These are phyloP conservation scores for Chrysoperla carnea DNA, from an alignment of 1,140 invertebrate genomes.

Conservation along the genomic window DNA sequence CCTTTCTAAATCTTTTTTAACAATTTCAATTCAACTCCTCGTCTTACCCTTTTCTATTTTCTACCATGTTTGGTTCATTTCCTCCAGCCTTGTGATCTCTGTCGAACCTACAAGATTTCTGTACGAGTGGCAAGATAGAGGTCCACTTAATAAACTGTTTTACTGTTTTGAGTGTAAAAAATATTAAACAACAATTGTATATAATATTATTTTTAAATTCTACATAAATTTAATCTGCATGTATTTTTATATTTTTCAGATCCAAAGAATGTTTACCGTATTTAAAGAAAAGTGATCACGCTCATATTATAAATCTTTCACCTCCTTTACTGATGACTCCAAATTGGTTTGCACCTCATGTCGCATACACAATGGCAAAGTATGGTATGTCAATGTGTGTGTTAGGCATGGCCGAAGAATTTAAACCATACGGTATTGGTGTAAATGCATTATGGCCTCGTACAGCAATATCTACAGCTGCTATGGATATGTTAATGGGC, in stretches of 20 bases:
- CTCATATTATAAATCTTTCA: constrained; percentile 91
- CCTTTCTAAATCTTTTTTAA: too few species aligned
- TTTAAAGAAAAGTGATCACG: constrained; percentile 73
- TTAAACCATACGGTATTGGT: constrained; percentile 63
- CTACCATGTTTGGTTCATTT: too few species aligned
- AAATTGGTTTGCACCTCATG: constrained; percentile 83
- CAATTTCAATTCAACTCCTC: too few species aligned
- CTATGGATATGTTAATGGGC: constrained; percentile 87
- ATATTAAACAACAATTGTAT: too few species aligned
- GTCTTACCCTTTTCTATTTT: too few species aligned
- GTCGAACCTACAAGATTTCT: too few species aligned
- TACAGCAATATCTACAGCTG: constrained; percentile 89
- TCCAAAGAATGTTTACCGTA: constrained; percentile 86
- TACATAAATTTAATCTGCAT: too few species aligned
- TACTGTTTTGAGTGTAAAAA: too few species aligned
- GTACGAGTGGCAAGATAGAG: too few species aligned
- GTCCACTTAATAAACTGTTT: too few species aligned
- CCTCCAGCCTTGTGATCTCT: too few species aligned
- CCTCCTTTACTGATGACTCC: constrained; percentile 84
- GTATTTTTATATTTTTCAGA: constrained; percentile 47
- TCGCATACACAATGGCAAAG: constrained; percentile 97
- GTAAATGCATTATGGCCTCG: constrained; percentile 96
- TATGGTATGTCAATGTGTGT: constrained; percentile 99
- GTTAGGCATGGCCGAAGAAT: constrained; percentile 89
- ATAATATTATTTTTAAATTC: too few species aligned